Conservation (phyloP, 1,140 invertebrate species). For the Drosophila hydei region DNA sequence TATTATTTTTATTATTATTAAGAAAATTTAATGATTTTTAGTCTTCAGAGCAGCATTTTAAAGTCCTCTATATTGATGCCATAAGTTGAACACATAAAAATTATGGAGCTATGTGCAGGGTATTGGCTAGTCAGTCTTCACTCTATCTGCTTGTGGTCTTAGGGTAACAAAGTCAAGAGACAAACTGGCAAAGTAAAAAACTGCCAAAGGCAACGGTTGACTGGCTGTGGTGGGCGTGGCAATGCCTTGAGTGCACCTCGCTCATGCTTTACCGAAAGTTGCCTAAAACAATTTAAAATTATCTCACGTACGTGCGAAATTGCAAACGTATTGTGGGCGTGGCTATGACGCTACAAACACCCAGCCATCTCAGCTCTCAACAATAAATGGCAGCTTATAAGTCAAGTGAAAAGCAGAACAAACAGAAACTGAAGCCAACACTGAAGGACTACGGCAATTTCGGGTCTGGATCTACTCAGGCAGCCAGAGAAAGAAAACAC, state of each 20-base stretch:
- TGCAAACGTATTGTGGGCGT: slow-evolving; percentile 77
- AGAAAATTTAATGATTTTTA: no score
- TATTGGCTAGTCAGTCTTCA: background rate
- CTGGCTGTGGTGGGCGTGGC: slow-evolving; percentile 16
- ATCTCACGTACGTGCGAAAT: slow-evolving; percentile 79
- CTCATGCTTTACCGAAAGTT: slow-evolving; percentile 51
- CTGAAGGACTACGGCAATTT: slow-evolving; percentile 44
- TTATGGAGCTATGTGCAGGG: background rate
- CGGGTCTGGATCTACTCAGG: slow-evolving; percentile 52
- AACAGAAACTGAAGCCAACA: slow-evolving; percentile 51
- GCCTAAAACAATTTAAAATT: slow-evolving; percentile 78
- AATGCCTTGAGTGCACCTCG: slow-evolving; percentile 7
- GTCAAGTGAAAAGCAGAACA: slow-evolving; percentile 71
- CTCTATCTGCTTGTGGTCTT: background rate
- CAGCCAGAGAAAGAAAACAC: slow-evolving; percentile 29
- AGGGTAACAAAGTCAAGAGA: slow-evolving; percentile 41
- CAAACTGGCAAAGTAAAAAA: slow-evolving; percentile 21
- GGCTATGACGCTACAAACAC: slow-evolving; percentile 28
- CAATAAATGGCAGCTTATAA: slow-evolving; percentile 80
- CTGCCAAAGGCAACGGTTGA: slow-evolving; percentile 6
- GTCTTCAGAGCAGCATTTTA: no score
- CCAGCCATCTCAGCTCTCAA: slow-evolving; percentile 24
- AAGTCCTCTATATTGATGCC: no score
- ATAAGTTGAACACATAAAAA: background rate
- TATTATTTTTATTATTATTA: no score